Conservation (phyloP, 2,888 invertebrate species). For the Brachyopa scutellaris region DNA sequence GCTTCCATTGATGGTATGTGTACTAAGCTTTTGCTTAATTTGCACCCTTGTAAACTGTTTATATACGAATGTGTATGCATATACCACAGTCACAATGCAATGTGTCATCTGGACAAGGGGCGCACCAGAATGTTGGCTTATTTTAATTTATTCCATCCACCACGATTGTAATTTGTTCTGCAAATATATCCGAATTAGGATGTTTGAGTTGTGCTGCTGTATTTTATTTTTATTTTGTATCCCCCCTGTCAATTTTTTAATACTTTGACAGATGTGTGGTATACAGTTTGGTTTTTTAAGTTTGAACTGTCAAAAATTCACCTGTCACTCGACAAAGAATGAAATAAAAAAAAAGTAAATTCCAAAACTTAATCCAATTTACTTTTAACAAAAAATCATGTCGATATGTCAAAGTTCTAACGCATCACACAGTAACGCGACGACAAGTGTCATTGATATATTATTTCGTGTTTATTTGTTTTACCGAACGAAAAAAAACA, state of each 20-base stretch:
- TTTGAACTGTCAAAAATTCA: constrained; percentile 30
- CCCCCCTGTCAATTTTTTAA: constrained; percentile 26
- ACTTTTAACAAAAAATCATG: constrained; percentile 36
- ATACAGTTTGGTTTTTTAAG: neutral
- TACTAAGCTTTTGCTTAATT: constrained; percentile 38
- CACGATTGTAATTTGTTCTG: constrained; percentile 80
- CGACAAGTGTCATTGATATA: constrained; percentile 63
- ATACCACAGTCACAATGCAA: constrained; percentile 18
- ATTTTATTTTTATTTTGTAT: neutral
- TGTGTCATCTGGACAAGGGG: constrained; percentile 45
- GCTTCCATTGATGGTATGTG: neutral
- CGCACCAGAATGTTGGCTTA: constrained; percentile 22
- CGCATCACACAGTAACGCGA: neutral
- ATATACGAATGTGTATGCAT: too few relatives aligned
- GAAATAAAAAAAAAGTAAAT: neutral
- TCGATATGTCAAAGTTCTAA: constrained; percentile 42
- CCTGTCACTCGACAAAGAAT: neutral
- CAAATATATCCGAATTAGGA: constrained; percentile 77
- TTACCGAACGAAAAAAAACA: constrained; percentile 1
- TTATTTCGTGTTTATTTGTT: constrained; percentile 40
- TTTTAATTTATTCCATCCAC: constrained; percentile 77
- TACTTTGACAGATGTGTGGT: constrained; percentile 35
- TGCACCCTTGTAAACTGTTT: constrained; percentile 26
- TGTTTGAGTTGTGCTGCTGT: constrained; percentile 62
- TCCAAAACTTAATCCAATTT: constrained; percentile 46